Base-by-base conservation (phyloP, 2,888 invertebrate genomes). In the Trachelus stipa region DNA sequence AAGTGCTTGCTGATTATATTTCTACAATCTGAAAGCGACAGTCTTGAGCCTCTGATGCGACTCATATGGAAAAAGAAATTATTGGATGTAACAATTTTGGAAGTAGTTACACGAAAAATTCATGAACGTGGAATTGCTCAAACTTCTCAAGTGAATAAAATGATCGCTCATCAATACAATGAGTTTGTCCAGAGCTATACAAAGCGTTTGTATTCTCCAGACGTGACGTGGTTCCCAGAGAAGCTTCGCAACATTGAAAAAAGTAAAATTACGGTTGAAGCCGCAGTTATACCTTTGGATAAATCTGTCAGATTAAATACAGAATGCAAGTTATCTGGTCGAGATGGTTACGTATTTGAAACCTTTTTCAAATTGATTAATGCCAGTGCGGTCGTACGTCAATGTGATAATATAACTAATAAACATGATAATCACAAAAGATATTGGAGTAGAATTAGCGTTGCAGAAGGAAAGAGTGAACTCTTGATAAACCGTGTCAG, bases 201-300 rank as follows among this genome's bases (percentile, higher is more conserved):
- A 6, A 77, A 69, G 12, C 34, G 71, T n/a, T 23, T 37, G 0
- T 80, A 81, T 76, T 75, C 76, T 12, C 35, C 79, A 4, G 15
- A n/a, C 4, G 34, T n/a, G 11, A 30, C 77, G 11, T 79, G 81
- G 76, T 85, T 84, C 34, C 86, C 87, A 0, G 76, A 85, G 34
- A 84, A 86, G 35, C 11, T 83, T 4, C 69, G 11, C 1, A 74
- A 87, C 74, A 81, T 86, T 76, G 37, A 83, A 37, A 83, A 83
- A 4, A 79, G 84, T 34, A 76, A 79, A 1, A 11, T 88, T 0
- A 77, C n/a, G 3, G 74, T 83, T 9, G 73, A 34, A 40, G 15
- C 4, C 15, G 1, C 6, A 40, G 1, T 4, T 40, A 0, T 15
- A 6, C 15, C 4, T 15, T 15, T 0, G 40, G 4, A 37, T 12